phyloP scores from a whole-genome alignment of 64 coral and sea anemone species.

The Dendronephthya gigantea region DNA sequence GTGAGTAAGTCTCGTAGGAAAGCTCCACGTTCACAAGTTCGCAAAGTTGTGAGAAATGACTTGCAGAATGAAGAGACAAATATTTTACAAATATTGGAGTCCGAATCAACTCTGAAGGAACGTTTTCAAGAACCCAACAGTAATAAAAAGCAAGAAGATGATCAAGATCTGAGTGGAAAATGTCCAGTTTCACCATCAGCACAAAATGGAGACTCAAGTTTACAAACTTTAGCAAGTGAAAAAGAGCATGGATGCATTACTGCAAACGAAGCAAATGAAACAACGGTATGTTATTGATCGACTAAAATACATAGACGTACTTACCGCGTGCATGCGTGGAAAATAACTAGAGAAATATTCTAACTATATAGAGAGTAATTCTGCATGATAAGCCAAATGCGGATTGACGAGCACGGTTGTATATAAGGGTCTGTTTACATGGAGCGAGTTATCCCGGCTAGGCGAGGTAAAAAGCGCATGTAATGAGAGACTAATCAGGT shows the following conservation, averaged over 20 bases:
- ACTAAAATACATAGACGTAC: not conserved
- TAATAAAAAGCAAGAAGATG: not conserved
- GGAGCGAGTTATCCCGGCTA: too few relatives aligned
- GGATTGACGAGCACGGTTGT: too few relatives aligned
- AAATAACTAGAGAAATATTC: too few relatives aligned
- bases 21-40: not conserved
- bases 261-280: not conserved
- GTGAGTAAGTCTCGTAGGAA: not conserved
- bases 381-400: too few relatives aligned
- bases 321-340: too few relatives aligned
- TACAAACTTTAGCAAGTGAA: not conserved
- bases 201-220: not conserved
- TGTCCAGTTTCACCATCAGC: not conserved
- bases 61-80: not conserved
- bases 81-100: not conserved
- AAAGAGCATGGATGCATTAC: not conserved
- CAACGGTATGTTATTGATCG: not conserved
- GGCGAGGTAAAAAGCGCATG: too few relatives aligned
- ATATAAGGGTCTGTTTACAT: too few relatives aligned
- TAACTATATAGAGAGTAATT: too few relatives aligned
- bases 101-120: not conserved
- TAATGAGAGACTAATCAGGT: too few relatives aligned
- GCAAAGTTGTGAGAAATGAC: not conserved
- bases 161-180: not conserved
- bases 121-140: not conserved